phyloP scores from a whole-genome alignment of 1,140 invertebrate species.

The Saccostrea cuccullata region DNA sequence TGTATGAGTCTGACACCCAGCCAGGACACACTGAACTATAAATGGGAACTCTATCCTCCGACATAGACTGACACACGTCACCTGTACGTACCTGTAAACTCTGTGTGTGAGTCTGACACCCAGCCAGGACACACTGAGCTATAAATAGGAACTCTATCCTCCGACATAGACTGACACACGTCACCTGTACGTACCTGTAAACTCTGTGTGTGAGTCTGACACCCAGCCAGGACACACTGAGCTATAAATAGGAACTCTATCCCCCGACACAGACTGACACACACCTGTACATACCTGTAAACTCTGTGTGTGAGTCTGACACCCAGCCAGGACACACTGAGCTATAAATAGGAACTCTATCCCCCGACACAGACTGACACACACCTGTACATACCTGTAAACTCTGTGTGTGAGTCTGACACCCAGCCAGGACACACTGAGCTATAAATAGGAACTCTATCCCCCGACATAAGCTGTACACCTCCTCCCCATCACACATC shows the following conservation, averaged over 20 bases:
- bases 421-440: constrained; percentile 40
- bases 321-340: too few relatives aligned
- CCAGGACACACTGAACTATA: constrained; percentile 42
- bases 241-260: neutral
- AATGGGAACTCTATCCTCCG: constrained; percentile 43
- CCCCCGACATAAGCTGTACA: constrained; percentile 43
- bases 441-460: constrained; percentile 50
- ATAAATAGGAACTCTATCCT: constrained; percentile 47
- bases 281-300: neutral
- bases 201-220: neutral
- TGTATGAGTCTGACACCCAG: neutral
- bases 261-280: too few relatives aligned
- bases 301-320: neutral
- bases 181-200: neutral
- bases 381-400: constrained; percentile 44
- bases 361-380: constrained; percentile 17
- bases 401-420: constrained; percentile 22
- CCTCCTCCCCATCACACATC: constrained; percentile 50
- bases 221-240: too few relatives aligned
- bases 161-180: constrained; percentile 11
- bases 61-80: constrained; percentile 24
- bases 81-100: neutral
- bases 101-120: neutral
- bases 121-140: constrained; percentile 39
- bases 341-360: neutral